Conservation (phyloP, 2,888 invertebrate genomes). For the Spilarctia lutea region DNA sequence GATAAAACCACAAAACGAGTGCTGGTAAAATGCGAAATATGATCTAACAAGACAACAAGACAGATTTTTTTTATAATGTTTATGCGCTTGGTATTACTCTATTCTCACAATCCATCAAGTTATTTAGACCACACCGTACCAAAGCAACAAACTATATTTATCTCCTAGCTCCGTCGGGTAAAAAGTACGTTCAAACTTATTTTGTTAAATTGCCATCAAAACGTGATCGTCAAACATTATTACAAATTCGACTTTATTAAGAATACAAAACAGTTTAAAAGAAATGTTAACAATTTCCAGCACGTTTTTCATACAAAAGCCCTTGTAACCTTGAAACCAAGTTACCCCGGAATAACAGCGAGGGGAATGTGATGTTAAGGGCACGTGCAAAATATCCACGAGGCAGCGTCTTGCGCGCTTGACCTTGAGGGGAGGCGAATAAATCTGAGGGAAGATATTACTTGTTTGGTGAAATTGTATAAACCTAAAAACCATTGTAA, state of each 20-base stretch:
- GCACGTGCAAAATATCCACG: not conserved
- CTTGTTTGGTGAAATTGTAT: not conserved
- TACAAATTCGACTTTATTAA: not conserved
- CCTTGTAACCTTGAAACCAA: not conserved
- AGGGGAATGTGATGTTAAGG: slow-evolving; percentile 7
- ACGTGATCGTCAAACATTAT: too few relatives aligned
- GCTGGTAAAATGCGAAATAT: not conserved
- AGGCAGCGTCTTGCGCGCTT: not conserved
- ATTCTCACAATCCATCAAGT: too few relatives aligned
- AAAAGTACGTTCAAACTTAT: too few relatives aligned
- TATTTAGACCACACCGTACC: too few relatives aligned
- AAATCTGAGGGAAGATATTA: not conserved
- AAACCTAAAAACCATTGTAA: too few relatives aligned
- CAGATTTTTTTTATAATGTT: too few relatives aligned
- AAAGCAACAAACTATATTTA: too few relatives aligned
- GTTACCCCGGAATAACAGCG: not conserved
- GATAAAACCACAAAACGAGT: not conserved
- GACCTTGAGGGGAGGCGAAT: not conserved
- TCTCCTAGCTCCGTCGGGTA: too few relatives aligned
- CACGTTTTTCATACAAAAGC: not conserved
- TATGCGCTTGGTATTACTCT: too few relatives aligned
- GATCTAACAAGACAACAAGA: too few relatives aligned
- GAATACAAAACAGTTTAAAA: not conserved
- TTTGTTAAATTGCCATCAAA: too few relatives aligned
- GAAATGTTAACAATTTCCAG: not conserved